Conservation (phyloP, 1,140 invertebrate genomes). For the Bombus picipes region DNA sequence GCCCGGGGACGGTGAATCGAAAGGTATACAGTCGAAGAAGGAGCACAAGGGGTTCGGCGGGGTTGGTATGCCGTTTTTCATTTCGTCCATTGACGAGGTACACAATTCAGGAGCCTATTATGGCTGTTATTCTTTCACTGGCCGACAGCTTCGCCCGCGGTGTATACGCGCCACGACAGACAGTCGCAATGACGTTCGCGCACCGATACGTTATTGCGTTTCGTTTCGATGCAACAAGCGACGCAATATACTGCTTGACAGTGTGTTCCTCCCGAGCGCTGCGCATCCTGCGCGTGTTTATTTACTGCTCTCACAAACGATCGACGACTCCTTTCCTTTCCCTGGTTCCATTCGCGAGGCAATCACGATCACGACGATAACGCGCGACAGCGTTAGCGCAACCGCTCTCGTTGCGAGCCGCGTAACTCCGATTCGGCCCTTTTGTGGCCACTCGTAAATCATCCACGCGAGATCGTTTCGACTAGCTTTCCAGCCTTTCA, state of each 20-base stretch:
- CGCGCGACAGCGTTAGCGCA: background rate
- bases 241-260: slow-evolving; percentile 67
- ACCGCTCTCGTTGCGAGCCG: background rate
- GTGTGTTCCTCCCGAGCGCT: slow-evolving; percentile 25
- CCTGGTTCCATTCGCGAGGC: background rate
- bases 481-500: background rate
- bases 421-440: slow-evolving; percentile 18
- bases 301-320: slow-evolving; percentile 39
- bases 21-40: background rate
- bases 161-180: slow-evolving; percentile 60
- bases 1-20: too few species aligned
- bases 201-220: slow-evolving; percentile 71
- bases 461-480: slow-evolving; percentile 6
- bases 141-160: slow-evolving; percentile 63
- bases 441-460: slow-evolving; percentile 26
- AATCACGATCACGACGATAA: slow-evolving; percentile 13
- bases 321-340: slow-evolving; percentile 1
- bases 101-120: slow-evolving; percentile 72
- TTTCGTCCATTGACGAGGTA: slow-evolving; percentile 63
- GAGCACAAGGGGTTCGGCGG: background rate
- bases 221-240: slow-evolving; percentile 65
- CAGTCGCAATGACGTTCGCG: slow-evolving; percentile 65
- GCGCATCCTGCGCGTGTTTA: slow-evolving; percentile 48
- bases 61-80: slow-evolving; percentile 65
- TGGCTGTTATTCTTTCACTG: slow-evolving; percentile 71